Base-by-base conservation (phyloP, 2,888 invertebrate genomes). In the Spodoptera exigua region DNA sequence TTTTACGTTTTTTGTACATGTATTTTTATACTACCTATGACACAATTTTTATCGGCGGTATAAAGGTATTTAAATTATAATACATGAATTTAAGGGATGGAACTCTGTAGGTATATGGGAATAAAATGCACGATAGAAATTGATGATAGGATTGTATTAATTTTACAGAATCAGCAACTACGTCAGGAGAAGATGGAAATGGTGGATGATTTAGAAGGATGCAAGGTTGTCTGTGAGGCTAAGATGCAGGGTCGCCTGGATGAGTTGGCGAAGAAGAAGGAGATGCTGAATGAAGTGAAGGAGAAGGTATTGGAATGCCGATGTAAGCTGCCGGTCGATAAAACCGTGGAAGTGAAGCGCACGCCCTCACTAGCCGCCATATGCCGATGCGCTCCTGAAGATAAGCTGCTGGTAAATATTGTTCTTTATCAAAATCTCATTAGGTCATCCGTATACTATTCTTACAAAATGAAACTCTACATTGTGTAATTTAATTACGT, bases 351-450 rank as follows among this genome's bases (percentile, higher is more conserved):
- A 69, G 93, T 80, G 12, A 91, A 88, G 70, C 85, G 94, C 0
- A 93, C 94, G 0, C 85, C 92, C 0, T 94, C 94, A 0, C 71
- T 93, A 0, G 93, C 88, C 2, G 92, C 89, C 0, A 54, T 91
- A 37, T 94, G 94, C 70, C 61, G 58, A n/a, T 94, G 94, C 61
- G 49, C 76, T 0, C 86, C 90, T 1, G 89, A 88, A 48, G 87
- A 90, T 49, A 83, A 80, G 47, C 35, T 84, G 16, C 44, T 82
- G 82, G 92, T 90, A 81, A 61, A 9, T 1, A 5, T 14, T 34
- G 40, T 12, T 14, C 2, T 27, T 27, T 27, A 27, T 27, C 27
- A 27, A 27, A 27, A 27, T 27, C 7, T 27, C 27, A 27, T 27
- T 27, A 27, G 1, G 27, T 27, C 27, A 7, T 27, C 9, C 27